Percentiles rank a stretch among this genome's conserved stretches.
Conservation (phyloP, 2,797 vertebrate species). For the Pyrocephalus nanus region DNA sequence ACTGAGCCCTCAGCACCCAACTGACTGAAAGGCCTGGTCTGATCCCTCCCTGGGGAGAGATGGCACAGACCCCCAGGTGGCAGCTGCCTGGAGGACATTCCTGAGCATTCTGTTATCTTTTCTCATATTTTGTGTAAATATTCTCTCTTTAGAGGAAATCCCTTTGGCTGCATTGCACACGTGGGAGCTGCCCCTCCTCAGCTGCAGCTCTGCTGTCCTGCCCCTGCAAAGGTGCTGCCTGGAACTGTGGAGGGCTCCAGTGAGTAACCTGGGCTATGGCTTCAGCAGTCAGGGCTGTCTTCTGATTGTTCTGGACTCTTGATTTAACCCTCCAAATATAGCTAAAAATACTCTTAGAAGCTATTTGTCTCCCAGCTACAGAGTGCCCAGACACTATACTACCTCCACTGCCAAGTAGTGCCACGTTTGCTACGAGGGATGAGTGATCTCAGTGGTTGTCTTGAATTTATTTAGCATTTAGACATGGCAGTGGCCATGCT, state of each 20-base stretch:
- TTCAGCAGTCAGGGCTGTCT: neutral
- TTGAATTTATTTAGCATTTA: neutral
- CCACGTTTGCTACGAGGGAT: accelerated
- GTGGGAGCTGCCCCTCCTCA: neutral
- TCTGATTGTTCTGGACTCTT: neutral
- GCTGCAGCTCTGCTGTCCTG: neutral
- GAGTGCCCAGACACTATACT: neutral
- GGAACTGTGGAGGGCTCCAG: neutral
- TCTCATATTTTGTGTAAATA: neutral
- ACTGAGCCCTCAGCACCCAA: neutral
- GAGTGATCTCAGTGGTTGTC: neutral
- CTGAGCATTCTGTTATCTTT: neutral
- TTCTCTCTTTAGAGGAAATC: neutral
- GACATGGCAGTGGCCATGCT: accelerated
- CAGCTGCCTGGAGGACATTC: neutral
- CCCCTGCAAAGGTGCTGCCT: neutral
- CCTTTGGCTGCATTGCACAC: neutral
- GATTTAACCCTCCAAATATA: neutral
- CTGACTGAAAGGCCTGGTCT: neutral
- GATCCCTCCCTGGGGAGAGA: neutral
- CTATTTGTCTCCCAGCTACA: neutral
- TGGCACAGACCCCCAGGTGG: neutral
- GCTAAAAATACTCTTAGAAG: neutral
- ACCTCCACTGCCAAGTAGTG: neutral
- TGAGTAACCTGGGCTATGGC: accelerated